phyloP scores from a whole-genome alignment of 2,797 vertebrate genomes.

The Chaetodon trifasciatus region DNA sequence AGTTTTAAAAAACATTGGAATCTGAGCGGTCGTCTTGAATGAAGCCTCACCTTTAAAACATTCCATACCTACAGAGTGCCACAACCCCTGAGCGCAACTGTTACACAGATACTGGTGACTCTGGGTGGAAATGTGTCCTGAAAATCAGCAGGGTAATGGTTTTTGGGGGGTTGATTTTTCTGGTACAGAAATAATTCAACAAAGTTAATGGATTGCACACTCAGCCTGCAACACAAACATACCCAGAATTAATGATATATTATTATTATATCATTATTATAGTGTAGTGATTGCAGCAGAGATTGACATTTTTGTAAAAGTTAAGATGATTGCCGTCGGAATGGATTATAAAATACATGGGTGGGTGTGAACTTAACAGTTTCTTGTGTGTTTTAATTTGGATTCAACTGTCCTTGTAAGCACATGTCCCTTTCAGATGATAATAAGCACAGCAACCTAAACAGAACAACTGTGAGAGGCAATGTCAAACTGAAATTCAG shows the following conservation, averaged over 20 bases:
- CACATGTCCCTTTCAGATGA: slow-evolving; percentile 47
- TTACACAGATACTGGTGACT: not conserved
- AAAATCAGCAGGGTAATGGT: not conserved
- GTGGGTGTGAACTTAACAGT: not conserved
- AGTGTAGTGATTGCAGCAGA: not conserved
- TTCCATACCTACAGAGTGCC: not conserved
- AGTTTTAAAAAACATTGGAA: not conserved
- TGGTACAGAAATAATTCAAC: not conserved
- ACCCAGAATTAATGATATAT: not conserved
- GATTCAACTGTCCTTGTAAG: slow-evolving; percentile 44
- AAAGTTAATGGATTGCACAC: not conserved
- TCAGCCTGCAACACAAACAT: not conserved
- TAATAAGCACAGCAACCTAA: slow-evolving; percentile 34
- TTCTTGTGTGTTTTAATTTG: slow-evolving; percentile 33
- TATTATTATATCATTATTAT: not conserved
- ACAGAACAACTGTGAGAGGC: slow-evolving; percentile 22
- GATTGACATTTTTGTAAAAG: not conserved
- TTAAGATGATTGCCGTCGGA: slow-evolving; percentile 19
- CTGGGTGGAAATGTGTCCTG: not conserved
- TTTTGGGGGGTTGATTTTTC: not conserved
- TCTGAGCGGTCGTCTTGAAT: not conserved
- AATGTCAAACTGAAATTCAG: slow-evolving; percentile 27
- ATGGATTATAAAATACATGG: slow-evolving; percentile 8
- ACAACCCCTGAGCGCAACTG: not conserved
- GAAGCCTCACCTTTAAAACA: not conserved